A percentile compares a stretch with the other conserved stretches of the same genome.
phyloP scores from a whole-genome alignment of 2,888 invertebrate species.

The Pseudeuparius sepicola region DNA sequence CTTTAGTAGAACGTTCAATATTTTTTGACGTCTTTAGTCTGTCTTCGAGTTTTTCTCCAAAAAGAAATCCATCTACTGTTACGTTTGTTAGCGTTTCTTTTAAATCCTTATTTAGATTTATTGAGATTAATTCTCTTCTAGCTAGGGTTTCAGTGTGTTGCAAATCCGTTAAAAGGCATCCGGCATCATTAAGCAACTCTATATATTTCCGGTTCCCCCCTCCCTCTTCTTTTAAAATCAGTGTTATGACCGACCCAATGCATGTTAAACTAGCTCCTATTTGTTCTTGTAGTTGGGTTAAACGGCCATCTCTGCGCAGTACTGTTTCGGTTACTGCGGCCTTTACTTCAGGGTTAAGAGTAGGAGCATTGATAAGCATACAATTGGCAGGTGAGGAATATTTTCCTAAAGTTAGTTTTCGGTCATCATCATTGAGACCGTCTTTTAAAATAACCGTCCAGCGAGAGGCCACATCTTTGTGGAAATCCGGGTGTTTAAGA shows the following conservation, averaged over 20 bases:
- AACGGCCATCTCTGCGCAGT: conserved; percentile 4
- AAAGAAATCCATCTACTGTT: no score
- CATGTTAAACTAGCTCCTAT: conserved; percentile 12
- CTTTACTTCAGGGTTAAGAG: conserved; percentile 7
- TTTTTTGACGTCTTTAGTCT: neutral
- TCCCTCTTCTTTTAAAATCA: conserved; percentile 5
- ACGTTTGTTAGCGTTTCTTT: no score
- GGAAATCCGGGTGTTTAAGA: no score
- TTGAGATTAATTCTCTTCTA: no score
- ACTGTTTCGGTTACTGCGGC: conserved; percentile 4
- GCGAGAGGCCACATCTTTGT: conserved; percentile 4
- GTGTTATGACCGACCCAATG: conserved; percentile 5
- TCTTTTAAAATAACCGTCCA: conserved; percentile 9
- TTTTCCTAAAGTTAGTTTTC: conserved; percentile 3
- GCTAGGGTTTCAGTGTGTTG: conserved; percentile 7
- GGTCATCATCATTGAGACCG: conserved; percentile 5
- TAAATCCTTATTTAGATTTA: no score
- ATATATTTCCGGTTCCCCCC: conserved; percentile 1
- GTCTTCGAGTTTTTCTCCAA: no score
- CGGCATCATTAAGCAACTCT: conserved; percentile 7
- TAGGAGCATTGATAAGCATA: conserved; percentile 4
- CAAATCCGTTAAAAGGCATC: conserved; percentile 8
- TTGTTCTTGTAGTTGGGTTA: conserved; percentile 4
- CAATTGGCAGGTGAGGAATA: conserved; percentile 9
- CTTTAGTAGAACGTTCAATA: no score